Evolutionary conservation across 1,140 invertebrate genomes (phyloP), one percentile per base, ranked within the genome.

Genomic region (Lamellibrachia luymesi): DNA sequence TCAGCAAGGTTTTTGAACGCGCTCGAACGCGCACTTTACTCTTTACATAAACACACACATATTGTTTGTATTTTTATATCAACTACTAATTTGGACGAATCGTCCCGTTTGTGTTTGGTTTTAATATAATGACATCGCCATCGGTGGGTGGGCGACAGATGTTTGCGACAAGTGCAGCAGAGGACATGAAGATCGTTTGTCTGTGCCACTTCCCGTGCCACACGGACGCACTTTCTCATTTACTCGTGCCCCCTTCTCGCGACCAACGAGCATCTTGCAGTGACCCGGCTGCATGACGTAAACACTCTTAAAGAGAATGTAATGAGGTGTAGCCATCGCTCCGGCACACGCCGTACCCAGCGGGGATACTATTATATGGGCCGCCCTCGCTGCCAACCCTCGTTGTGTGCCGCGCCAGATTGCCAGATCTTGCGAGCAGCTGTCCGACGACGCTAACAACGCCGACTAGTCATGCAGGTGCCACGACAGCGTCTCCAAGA

Each of bases 271-370:
- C 64, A 22, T 80, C 64, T 80, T 80, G 64, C 64, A 80, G 64
- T 80, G 64, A 80, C 64, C 64, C 64, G 64, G 64, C 64, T 22
- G 64, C 64, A 22, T 22, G 25, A 80, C 64, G 64, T 80, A 80
- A 80, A 80, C 64, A 80, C 64, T 17, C 64, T 80, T 80, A 80
- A 80, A 80, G 64, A 80, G 64, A 80, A 80, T 80, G 64, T 80
- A 80, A 80, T 80, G 64, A 80, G 64, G 64, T 80, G 64, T 80
- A 80, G 64, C 64, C 8, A 22, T 10, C 13, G 64, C 64, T 0
- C 52, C 64, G 64, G 25, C 64, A 80, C 64, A 80, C 64, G 64
- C 64, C 64, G 64, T 22, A 80, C 64, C 64, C 64, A 80, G 64
- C 64, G 64, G 64, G 64, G 64, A 80, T 22, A 80, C 64, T 2